These are phyloP conservation scores for Planiliza haematocheilus DNA, from an alignment of 2,113 vertebrate species.

Conservation along the genomic window DNA sequence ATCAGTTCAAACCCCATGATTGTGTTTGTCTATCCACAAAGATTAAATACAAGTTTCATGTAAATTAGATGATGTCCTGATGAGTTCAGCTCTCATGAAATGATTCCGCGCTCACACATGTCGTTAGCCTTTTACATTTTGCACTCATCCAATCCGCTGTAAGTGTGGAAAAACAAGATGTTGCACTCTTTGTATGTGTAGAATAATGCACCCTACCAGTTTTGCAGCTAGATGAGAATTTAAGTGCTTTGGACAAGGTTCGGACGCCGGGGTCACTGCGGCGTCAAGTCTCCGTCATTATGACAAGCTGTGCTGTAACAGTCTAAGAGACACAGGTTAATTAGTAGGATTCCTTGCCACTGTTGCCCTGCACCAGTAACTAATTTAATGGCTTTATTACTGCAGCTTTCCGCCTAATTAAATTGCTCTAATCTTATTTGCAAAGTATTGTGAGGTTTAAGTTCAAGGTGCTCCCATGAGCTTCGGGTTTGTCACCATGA, in stretches of 20 bases:
- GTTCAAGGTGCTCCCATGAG: slow-evolving; percentile 72
- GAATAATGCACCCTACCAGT: slow-evolving; percentile 60
- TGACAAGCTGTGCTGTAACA: slow-evolving; percentile 61
- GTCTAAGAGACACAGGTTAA: slow-evolving; percentile 78
- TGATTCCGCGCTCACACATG: no score
- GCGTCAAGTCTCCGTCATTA: slow-evolving; percentile 51
- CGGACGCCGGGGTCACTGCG: slow-evolving; percentile 52
- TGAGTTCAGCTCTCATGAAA: not conserved
- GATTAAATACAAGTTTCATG: slow-evolving; percentile 5
- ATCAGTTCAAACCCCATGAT: not conserved
- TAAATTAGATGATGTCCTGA: not conserved
- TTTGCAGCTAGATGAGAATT: slow-evolving; percentile 58
- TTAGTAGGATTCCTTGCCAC: slow-evolving; percentile 75
- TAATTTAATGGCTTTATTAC: slow-evolving; percentile 83
- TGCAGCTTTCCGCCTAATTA: slow-evolving; percentile 77
- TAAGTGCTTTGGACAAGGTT: slow-evolving; percentile 74
- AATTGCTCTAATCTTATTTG: slow-evolving; percentile 81
- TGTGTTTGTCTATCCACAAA: slow-evolving; percentile 4
- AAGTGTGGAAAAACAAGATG: not conserved
- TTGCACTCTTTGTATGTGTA: slow-evolving; percentile 27
- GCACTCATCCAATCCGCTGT: not conserved
- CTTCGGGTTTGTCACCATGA: slow-evolving; percentile 22
- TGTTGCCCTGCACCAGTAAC: slow-evolving; percentile 64
- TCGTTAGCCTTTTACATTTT: slow-evolving; percentile 10
- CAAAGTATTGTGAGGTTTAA: slow-evolving; percentile 71